Base-by-base conservation (phyloP, 2,113 vertebrate genomes). In the Empidonax alnorum region DNA sequence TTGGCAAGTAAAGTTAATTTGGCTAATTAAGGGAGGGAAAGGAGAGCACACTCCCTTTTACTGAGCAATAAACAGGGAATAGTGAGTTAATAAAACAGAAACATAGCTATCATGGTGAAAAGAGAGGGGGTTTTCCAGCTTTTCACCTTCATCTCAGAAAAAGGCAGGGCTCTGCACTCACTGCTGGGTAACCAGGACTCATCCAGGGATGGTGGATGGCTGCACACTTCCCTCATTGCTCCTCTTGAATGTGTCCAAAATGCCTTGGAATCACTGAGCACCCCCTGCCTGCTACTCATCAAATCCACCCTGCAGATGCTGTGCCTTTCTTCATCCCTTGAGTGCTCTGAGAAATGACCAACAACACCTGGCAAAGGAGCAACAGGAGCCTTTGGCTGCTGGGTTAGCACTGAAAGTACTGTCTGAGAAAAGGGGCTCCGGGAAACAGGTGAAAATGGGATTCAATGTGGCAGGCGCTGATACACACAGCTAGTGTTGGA, bases 271-370 rank as follows among this genome's bases (percentile, higher is more conserved):
- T 4, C 42, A 66, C 41, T 62, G 17, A 76, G 6, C 31, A 14
- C 7, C 12, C 25, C 11, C 9, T 7, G 0, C 15, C 12, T 24
- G 4, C 33, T 31, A 4, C 23, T 55, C 6, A 17, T 10, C 11
- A 3, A 65, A 58, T 5, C 17, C 44, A 52, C 7, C n/a, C 8
- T 23, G 2, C 24, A 75, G 39, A 25, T 50, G 9, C 28, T 75
- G 7, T 39, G 22, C 9, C 22, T 72, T 47, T 94, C 62, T 56
- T 20, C 16, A 39, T 11, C 80, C 41, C 37, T 78, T 21, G 25
- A 56, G 42, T 5, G 31, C 24, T 15, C 44, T 35, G n/a, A 76
- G 41, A n/a, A 7, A 10, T 5, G 33, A 62, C 30, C 14, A 92
- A 22, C 14, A 65, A 25, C 33, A 76, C 9, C 39, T 10, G 2